Evolutionary conservation across 2,888 invertebrate species (phyloP).

Genomic region (Apotomis capreana): DNA sequence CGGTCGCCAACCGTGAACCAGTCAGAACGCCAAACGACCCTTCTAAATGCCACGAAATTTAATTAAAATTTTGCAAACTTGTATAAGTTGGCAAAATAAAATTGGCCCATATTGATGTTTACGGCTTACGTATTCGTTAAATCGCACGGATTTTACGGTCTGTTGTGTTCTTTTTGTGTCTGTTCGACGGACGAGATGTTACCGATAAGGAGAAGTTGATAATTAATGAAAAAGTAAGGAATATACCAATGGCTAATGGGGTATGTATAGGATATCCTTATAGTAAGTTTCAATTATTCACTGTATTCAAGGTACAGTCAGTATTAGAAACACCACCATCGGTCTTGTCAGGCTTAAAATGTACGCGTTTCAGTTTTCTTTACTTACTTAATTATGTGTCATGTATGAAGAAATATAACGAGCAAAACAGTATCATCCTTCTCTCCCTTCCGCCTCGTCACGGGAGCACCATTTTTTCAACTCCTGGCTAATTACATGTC

Average conservation of each 20-base stretch:
- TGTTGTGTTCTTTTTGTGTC: too few relatives aligned
- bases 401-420: constrained; percentile 1
- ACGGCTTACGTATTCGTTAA: constrained; percentile 21
- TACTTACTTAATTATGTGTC: too few relatives aligned
- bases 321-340: too few relatives aligned
- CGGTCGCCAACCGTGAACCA: constrained; percentile 63
- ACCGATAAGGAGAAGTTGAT: too few relatives aligned
- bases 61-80: constrained; percentile 71
- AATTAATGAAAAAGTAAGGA: too few relatives aligned
- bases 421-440: neutral
- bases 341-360: too few relatives aligned
- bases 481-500: constrained; percentile 1
- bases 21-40: constrained; percentile 68
- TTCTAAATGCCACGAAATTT: constrained; percentile 70
- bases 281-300: too few relatives aligned
- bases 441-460: constrained; percentile 1
- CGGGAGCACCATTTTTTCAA: constrained; percentile 5
- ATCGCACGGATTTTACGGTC: neutral
- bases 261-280: too few relatives aligned
- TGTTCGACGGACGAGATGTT: too few relatives aligned
- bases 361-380: too few relatives aligned
- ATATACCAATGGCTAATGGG: too few relatives aligned
- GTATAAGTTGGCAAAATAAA: constrained; percentile 53
- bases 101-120: constrained; percentile 49
- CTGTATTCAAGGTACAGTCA: too few relatives aligned